Conservation (phyloP, 2,797 vertebrate species). For the Heteromormyrus szaboi region DNA sequence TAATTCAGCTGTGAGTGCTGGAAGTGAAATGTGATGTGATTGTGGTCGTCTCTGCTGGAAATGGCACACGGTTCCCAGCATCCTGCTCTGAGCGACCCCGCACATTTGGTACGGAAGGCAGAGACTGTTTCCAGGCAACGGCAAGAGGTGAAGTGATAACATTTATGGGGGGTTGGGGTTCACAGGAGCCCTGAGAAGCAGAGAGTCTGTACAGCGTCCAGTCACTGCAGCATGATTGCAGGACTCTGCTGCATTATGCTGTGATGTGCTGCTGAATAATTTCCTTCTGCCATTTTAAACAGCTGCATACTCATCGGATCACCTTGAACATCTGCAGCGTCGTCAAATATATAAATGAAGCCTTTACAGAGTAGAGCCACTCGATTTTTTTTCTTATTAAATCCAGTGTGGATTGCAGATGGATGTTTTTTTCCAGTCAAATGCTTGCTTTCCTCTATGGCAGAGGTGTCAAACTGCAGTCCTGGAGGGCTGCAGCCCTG, state of each 20-base stretch:
- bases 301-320: neutral
- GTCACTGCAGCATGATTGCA: neutral
- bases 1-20: neutral
- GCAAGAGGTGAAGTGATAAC: neutral
- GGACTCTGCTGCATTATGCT: neutral
- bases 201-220: neutral
- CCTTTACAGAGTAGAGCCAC: neutral
- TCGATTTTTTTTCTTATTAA: neutral
- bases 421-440: neutral
- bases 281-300: neutral
- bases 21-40: neutral
- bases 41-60: neutral
- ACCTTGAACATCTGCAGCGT: neutral
- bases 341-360: neutral
- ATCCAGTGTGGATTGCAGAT: neutral
- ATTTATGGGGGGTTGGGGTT: neutral
- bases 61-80: neutral
- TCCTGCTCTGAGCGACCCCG: neutral
- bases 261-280: neutral
- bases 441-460: neutral
- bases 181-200: neutral
- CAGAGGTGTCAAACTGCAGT: too few relatives aligned
- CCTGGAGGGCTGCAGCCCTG: too few relatives aligned
- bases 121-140: neutral
- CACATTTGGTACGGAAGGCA: neutral